These are phyloP conservation scores for Hipposideros larvatus DNA, from an alignment of 2,797 vertebrate genomes.

Conservation along the genomic window DNA sequence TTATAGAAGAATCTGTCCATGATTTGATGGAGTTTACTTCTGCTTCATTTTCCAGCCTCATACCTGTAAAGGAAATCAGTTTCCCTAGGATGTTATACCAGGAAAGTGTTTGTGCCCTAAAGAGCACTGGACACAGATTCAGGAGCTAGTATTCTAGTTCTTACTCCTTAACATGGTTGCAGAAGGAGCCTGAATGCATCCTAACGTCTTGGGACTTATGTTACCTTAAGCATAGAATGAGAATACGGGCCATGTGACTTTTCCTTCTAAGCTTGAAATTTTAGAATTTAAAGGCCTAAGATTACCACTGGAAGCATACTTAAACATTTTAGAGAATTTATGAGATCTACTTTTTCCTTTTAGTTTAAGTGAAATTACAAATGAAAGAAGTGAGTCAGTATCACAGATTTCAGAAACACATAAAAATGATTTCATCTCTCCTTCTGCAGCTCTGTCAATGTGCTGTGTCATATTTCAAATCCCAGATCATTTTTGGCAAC, in stretches of 20 bases:
- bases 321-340: constrained; percentile 38
- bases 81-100: neutral
- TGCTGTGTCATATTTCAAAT: constrained; percentile 62
- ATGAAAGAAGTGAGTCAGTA: constrained; percentile 12
- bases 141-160: neutral
- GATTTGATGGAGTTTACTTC: neutral
- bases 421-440: neutral
- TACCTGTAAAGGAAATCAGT: neutral
- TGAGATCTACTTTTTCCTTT: constrained; percentile 10
- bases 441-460: constrained; percentile 8
- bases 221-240: neutral
- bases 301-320: neutral
- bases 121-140: neutral
- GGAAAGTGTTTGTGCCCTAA: neutral
- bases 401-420: constrained; percentile 54
- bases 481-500: constrained; percentile 59
- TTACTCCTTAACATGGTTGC: neutral
- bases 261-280: constrained; percentile 1
- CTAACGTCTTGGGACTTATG: neutral
- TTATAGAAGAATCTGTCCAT: neutral
- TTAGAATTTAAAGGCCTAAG: neutral
- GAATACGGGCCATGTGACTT: neutral
- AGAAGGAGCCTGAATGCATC: neutral
- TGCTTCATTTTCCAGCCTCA: neutral
- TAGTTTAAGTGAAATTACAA: constrained; percentile 51